A percentile compares a stretch with the other conserved stretches of the same genome.
phyloP scores from a whole-genome alignment of 2,888 invertebrate genomes.

The Mechanitis mazaeus region DNA sequence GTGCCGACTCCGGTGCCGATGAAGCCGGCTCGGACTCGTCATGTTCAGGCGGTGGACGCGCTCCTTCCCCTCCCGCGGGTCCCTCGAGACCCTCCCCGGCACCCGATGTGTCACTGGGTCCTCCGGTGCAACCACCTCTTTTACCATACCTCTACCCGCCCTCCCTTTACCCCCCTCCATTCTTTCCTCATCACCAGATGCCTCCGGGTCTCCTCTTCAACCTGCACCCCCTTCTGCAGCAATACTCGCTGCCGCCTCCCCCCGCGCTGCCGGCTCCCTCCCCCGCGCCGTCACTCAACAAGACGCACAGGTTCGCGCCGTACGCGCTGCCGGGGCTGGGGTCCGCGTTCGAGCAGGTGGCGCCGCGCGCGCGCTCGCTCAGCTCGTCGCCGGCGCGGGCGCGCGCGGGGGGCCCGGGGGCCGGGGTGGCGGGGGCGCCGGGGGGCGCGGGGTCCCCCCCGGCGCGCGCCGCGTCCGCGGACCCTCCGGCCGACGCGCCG shows the following conservation, averaged over 20 bases:
- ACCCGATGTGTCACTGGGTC: slow-evolving; percentile 95
- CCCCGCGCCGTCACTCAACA: slow-evolving; percentile 80
- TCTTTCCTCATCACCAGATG: slow-evolving; percentile 85
- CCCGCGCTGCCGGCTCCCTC: slow-evolving; percentile 78
- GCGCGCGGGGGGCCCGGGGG: slow-evolving; percentile 44
- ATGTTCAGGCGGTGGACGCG: slow-evolving; percentile 80
- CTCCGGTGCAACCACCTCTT: slow-evolving; percentile 93
- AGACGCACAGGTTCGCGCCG: slow-evolving; percentile 88
- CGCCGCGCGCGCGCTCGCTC: slow-evolving; percentile 82
- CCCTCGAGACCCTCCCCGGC: slow-evolving; percentile 85
- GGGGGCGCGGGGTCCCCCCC: slow-evolving; percentile 65
- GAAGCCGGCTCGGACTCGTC: slow-evolving; percentile 85
- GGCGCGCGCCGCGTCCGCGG: slow-evolving; percentile 70
- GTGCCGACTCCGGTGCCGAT: slow-evolving; percentile 77
- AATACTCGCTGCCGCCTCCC: slow-evolving; percentile 87
- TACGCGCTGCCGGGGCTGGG: slow-evolving; percentile 89
- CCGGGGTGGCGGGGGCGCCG: slow-evolving; percentile 63
- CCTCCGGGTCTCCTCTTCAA: slow-evolving; percentile 92
- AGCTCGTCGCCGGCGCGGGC: slow-evolving; percentile 77
- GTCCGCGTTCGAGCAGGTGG: slow-evolving; percentile 93
- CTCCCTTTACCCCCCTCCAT: slow-evolving; percentile 87
- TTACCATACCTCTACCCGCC: slow-evolving; percentile 96
- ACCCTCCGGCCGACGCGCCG: slow-evolving; percentile 75
- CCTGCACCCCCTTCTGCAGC: slow-evolving; percentile 91
- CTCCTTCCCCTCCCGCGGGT: slow-evolving; percentile 74